Base-by-base conservation (phyloP, 2,888 invertebrate genomes). In the Plagodis pulveraria region DNA sequence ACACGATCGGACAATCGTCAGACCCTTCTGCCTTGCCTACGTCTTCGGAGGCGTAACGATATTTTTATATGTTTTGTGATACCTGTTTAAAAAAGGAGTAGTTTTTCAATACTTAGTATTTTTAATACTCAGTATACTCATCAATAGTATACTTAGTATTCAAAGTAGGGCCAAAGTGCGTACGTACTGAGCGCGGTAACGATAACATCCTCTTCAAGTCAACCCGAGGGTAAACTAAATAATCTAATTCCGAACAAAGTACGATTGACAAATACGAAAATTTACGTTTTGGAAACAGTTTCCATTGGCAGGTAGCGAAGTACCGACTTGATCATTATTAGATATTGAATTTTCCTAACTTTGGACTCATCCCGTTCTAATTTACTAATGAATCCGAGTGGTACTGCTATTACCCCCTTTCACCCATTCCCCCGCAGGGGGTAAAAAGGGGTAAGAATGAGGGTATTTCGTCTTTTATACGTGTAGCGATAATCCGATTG, bases 351-450 rank as follows among this genome's bases (percentile, higher is more conserved):
- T 93, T 92, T 92, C 91, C 81, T 86, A 93, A 93, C 91, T 93
- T 92, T 90, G 91, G 90, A 90, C 91, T 93, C 93, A 91, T 93
- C 92, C 91, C 88, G 86, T 89, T 92, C 91, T 93, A 93, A 93
- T 93, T 93, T 93, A 89, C 93, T 93, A 93, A 93, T 93, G 93
- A 93, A 93, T 90, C 93, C 89, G 90, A 89, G 91, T 90, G 88
- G 84, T 87, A 86, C 82, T 86, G 87, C 91, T 89, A 91, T 91
- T 89, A 89, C 84, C 83, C 78, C 36, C 74, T 79, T 78, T 77
- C 72, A 56, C 55, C 57, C 57, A 22, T 61, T 62, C 65, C 50
- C 66, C 51, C 76, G 80, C 72, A 69, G 66, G 76, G 77, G 72
- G 60, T 48, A 52, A 56, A 55, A 56, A 56, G 60, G 71, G 78